phyloP scores from a whole-genome alignment of 2,113 vertebrate genomes.

The Anthoscopus minutus region DNA sequence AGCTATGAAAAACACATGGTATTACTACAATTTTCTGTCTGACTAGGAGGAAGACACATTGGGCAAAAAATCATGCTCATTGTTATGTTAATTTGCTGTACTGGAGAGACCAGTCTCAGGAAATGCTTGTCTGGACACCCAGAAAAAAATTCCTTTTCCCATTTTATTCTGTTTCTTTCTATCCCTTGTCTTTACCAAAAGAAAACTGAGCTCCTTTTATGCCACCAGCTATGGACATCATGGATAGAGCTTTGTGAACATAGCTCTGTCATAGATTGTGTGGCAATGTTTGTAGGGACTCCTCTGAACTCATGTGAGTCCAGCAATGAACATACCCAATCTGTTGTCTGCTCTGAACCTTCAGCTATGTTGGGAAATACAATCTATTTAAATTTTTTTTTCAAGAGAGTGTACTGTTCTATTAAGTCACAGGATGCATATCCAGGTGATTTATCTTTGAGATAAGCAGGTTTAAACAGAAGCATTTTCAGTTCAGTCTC shows the following conservation, averaged over 20 bases:
- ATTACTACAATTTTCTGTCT: neutral
- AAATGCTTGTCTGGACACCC: neutral
- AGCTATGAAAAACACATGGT: neutral
- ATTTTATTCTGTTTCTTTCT: neutral
- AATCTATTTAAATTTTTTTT: neutral
- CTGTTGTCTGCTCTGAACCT: neutral
- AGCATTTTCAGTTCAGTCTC: neutral
- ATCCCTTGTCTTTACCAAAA: neutral
- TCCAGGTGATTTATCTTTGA: neutral
- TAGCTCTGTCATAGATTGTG: neutral
- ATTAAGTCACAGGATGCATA: neutral
- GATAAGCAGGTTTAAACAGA: neutral
- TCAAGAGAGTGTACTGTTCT: neutral
- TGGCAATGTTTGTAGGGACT: neutral
- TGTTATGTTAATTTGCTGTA: neutral
- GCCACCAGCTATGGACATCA: neutral
- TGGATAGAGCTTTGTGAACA: neutral
- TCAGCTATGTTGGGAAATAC: neutral
- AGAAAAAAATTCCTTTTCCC: neutral
- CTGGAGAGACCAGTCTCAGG: neutral
- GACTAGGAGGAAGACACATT: neutral
- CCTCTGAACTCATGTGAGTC: neutral
- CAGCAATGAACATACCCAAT: neutral
- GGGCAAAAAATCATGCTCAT: neutral
- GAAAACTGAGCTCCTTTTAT: neutral